phyloP scores from a whole-genome alignment of 2,888 invertebrate genomes.

The Calameuta idolon region DNA sequence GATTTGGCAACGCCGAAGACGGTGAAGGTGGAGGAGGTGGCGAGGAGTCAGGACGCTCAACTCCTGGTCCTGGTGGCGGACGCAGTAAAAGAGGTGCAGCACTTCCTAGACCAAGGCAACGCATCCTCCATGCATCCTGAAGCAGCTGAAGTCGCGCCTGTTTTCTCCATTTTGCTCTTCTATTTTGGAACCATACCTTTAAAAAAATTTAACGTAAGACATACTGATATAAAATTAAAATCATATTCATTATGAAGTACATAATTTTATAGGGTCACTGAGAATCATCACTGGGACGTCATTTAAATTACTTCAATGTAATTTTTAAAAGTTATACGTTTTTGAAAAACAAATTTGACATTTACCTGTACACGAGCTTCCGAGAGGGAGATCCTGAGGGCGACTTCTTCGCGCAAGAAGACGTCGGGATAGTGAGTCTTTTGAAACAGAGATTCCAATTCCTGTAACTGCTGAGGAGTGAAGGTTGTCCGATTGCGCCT shows the following conservation, averaged over 20 bases:
- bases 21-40: slow-evolving; percentile 31
- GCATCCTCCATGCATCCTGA: slow-evolving; percentile 92
- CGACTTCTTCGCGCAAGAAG: slow-evolving; percentile 89
- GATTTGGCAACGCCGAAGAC: slow-evolving; percentile 35
- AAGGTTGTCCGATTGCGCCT: slow-evolving; percentile 93
- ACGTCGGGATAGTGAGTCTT: slow-evolving; percentile 97
- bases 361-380: slow-evolving; percentile 92
- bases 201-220: background rate
- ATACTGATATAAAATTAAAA: slow-evolving; percentile 12
- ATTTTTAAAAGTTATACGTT: background rate
- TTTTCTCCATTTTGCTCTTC: slow-evolving; percentile 92
- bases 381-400: slow-evolving; percentile 88
- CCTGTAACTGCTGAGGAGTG: slow-evolving; percentile 92
- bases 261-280: background rate
- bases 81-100: slow-evolving; percentile 61
- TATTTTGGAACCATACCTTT: slow-evolving; percentile 94
- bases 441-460: slow-evolving; percentile 91
- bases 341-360: background rate
- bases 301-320: background rate
- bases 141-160: slow-evolving; percentile 87
- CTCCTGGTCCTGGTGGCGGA: slow-evolving; percentile 40
- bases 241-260: background rate
- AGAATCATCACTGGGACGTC: background rate
- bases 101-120: slow-evolving; percentile 77
- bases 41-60: slow-evolving; percentile 50